phyloP scores from a whole-genome alignment of 2,888 invertebrate genomes.

The Thalpophila matura region DNA sequence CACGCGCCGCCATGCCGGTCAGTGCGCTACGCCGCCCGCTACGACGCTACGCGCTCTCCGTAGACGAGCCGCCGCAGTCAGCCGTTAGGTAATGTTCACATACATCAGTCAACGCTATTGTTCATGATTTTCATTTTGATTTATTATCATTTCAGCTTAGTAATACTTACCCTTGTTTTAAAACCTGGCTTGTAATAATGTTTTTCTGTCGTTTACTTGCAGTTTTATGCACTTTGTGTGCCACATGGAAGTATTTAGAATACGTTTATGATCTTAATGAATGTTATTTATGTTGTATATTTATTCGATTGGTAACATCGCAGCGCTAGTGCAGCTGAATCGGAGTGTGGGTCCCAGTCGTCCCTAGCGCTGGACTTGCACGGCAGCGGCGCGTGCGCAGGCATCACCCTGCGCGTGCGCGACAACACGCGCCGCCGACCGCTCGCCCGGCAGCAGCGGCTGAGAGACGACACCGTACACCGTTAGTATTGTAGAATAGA shows the following conservation, averaged over 20 bases:
- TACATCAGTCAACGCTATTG: constrained; percentile 41
- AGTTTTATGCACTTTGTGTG: too few relatives aligned
- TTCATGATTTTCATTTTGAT: constrained; percentile 40
- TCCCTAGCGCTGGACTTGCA: constrained; percentile 95
- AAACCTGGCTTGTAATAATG: constrained; percentile 11
- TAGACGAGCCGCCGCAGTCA: constrained; percentile 93
- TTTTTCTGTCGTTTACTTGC: constrained; percentile 10
- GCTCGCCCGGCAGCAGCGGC: constrained; percentile 94
- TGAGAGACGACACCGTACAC: constrained; percentile 93
- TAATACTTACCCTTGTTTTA: constrained; percentile 19
- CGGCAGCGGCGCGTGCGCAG: constrained; percentile 87
- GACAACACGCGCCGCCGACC: constrained; percentile 94
- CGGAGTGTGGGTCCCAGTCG: constrained; percentile 92
- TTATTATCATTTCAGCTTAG: constrained; percentile 44
- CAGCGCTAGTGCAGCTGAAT: constrained; percentile 86
- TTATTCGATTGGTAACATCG: not conserved
- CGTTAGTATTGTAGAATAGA: constrained; percentile 78
- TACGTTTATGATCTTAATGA: too few relatives aligned
- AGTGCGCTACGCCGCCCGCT: constrained; percentile 88
- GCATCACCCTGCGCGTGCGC: constrained; percentile 90
- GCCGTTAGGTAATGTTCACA: constrained; percentile 81
- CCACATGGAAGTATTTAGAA: too few relatives aligned
- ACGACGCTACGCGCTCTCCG: constrained; percentile 95
- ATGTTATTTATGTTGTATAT: not conserved
- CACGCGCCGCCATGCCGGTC: constrained; percentile 79